Percentiles rank a stretch among this genome's conserved stretches.
Conservation (phyloP, 2,797 vertebrate species). For the Sebastes itinus region DNA sequence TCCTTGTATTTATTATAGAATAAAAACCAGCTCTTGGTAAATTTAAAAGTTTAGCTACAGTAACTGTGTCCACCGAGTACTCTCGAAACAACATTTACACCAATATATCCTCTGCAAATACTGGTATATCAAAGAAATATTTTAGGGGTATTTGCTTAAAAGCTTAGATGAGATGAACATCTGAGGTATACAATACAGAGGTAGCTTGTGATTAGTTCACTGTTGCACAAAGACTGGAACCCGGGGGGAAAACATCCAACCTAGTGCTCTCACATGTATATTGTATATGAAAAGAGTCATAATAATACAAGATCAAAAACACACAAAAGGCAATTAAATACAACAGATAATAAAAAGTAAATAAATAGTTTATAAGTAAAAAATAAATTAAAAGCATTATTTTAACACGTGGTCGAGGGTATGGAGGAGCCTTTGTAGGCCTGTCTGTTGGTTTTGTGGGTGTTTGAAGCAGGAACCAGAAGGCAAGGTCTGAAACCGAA, state of each 20-base stretch:
- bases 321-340: no score
- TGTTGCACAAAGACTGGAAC: not conserved
- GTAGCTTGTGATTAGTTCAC: not conserved
- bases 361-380: no score
- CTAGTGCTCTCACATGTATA: not conserved
- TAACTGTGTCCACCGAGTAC: not conserved
- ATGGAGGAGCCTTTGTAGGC: accelerated
- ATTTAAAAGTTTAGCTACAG: not conserved
- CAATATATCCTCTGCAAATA: not conserved
- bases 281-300: no score
- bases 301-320: no score
- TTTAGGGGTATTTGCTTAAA: not conserved
- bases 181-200: not conserved
- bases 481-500: not conserved
- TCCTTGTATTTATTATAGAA: not conserved
- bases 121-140: not conserved
- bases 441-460: not conserved
- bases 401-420: no score
- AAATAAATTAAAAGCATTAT: no score
- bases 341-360: no score
- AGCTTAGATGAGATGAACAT: not conserved
- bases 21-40: not conserved
- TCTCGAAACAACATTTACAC: not conserved
- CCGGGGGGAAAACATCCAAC: not conserved
- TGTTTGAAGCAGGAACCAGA: not conserved